These are phyloP conservation scores for Erythrocebus patas DNA, from an alignment of 2,113 vertebrate species.

Conservation along the genomic window DNA sequence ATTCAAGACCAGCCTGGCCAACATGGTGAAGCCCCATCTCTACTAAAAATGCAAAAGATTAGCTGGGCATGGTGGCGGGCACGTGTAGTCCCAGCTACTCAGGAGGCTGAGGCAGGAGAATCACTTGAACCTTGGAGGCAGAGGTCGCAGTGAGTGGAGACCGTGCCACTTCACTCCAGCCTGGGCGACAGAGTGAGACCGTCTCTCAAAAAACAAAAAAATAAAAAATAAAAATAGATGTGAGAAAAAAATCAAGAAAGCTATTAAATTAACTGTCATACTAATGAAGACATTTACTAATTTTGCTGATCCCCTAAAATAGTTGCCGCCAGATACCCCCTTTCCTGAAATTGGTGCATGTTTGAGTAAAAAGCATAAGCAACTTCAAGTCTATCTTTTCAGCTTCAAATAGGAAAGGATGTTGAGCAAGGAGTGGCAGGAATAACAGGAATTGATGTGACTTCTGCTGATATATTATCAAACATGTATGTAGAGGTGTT, in stretches of 20 bases:
- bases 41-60: too few relatives aligned
- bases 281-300: conserved; percentile 6
- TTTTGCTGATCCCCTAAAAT: background rate
- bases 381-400: conserved; percentile 12
- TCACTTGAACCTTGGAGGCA: too few relatives aligned
- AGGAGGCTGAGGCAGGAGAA: too few relatives aligned
- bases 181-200: too few relatives aligned
- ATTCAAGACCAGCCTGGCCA: too few relatives aligned
- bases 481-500: background rate
- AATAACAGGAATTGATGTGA: background rate
- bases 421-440: background rate
- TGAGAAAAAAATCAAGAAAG: background rate
- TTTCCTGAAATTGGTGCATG: background rate
- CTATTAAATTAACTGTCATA: background rate
- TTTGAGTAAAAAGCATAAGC: background rate
- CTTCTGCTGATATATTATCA: background rate
- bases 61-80: too few relatives aligned
- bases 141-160: too few relatives aligned
- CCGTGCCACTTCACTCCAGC: too few relatives aligned
- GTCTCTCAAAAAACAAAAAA: too few relatives aligned
- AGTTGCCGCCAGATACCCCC: background rate
- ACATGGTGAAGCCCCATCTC: too few relatives aligned
- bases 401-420: background rate
- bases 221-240: background rate
- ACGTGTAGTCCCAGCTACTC: too few relatives aligned